phyloP scores from a whole-genome alignment of 1,140 invertebrate species.

The Mamestra configurata region DNA sequence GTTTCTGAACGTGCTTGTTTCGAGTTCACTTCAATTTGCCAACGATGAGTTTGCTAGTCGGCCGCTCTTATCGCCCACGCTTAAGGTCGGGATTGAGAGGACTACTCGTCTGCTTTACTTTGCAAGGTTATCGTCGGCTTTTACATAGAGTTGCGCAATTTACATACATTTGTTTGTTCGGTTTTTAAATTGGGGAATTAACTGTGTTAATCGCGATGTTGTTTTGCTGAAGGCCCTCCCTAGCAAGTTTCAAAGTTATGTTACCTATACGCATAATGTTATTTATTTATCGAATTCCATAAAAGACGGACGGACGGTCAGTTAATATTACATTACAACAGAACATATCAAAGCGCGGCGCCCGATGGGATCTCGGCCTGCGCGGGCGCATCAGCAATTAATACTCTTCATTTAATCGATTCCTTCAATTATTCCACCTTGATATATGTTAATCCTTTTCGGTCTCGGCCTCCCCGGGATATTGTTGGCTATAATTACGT shows the following conservation, averaged over 20 bases:
- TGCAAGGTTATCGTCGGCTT: constrained; percentile 80
- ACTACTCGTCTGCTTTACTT: constrained; percentile 12
- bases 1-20: constrained; percentile 86
- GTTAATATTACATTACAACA: constrained; percentile 62
- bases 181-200: constrained; percentile 87
- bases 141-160: constrained; percentile 85
- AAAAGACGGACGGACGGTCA: constrained; percentile 57
- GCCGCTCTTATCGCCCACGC: constrained; percentile 46
- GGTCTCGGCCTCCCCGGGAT: constrained; percentile 78
- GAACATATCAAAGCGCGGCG: constrained; percentile 64
- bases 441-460: constrained; percentile 85
- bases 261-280: constrained; percentile 45
- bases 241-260: constrained; percentile 54
- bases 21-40: constrained; percentile 76
- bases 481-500: constrained; percentile 86
- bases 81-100: constrained; percentile 60
- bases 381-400: constrained; percentile 85
- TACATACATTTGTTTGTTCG: constrained; percentile 87
- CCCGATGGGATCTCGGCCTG: constrained; percentile 66
- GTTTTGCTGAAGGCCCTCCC: constrained; percentile 65
- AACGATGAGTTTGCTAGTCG: constrained; percentile 53
- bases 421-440: constrained; percentile 85
- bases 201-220: constrained; percentile 81
- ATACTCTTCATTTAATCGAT: constrained; percentile 86
- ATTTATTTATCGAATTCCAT: constrained; percentile 50